These are phyloP conservation scores for Petrocephalus zakoni DNA, from an alignment of 2,113 vertebrate species.

Conservation along the genomic window DNA sequence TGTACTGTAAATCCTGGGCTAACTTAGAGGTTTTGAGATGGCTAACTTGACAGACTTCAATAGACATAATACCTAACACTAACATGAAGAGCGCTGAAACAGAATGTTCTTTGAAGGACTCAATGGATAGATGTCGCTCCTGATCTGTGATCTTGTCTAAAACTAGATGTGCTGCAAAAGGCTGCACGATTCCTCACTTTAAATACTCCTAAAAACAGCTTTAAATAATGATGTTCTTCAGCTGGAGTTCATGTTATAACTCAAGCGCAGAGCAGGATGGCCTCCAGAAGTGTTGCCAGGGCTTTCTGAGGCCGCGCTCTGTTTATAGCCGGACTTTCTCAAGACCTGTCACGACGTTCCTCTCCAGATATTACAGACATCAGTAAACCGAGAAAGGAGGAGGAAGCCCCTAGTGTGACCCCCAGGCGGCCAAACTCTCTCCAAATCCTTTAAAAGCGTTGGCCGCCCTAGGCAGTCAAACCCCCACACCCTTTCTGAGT, in stretches of 20 bases:
- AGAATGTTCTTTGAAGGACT: not conserved
- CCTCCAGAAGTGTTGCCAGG: not conserved
- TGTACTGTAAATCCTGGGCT: not conserved
- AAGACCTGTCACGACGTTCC: not conserved
- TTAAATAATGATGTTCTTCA: not conserved
- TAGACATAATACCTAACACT: not conserved
- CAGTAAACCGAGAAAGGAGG: not conserved
- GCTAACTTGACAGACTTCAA: not conserved
- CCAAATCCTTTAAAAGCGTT: conserved; percentile 3
- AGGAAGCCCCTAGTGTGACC: not conserved
- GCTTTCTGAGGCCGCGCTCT: not conserved
- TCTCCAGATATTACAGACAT: not conserved
- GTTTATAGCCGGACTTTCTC: not conserved
- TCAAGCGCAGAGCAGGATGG: not conserved
- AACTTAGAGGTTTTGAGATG: not conserved
- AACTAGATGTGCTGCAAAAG: not conserved
- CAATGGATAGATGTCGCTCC: not conserved
- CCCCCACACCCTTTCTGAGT: not conserved
- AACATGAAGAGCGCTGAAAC: not conserved
- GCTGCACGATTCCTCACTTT: not conserved
- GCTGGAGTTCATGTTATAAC: not conserved
- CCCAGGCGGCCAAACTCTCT: not conserved
- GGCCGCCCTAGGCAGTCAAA: not conserved
- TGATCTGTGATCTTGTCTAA: not conserved
- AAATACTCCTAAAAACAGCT: not conserved